Percentiles rank a stretch among this genome's conserved stretches.
These are phyloP conservation scores for Acanthurus leucopareius DNA, from an alignment of 2,797 vertebrate genomes.

Conservation along the genomic window DNA sequence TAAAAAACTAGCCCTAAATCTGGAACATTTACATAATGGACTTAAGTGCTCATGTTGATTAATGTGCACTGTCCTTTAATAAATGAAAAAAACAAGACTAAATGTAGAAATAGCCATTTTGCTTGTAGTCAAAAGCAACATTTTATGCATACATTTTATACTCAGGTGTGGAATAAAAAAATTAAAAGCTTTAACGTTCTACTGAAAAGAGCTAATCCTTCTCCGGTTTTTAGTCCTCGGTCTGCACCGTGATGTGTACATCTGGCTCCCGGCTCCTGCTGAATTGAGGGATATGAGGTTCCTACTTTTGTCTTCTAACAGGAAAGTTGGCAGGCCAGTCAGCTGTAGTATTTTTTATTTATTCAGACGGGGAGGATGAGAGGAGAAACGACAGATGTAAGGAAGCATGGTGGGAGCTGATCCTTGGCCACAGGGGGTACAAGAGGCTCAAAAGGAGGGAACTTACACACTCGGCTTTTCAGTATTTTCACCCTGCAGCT, in stretches of 20 bases:
- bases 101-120: not conserved
- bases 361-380: slow-evolving; percentile 20
- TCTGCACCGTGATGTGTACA: not conserved
- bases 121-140: not conserved
- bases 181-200: too few relatives aligned
- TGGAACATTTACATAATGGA: too few relatives aligned
- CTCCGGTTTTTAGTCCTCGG: not conserved
- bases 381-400: slow-evolving; percentile 25
- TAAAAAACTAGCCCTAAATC: too few relatives aligned
- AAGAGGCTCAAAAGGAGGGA: slow-evolving; percentile 24
- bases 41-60: too few relatives aligned
- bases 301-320: slow-evolving; percentile 16
- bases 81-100: not conserved
- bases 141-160: not conserved
- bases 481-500: slow-evolving; percentile 13
- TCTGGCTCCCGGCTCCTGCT: not conserved
- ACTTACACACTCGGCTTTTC: slow-evolving; percentile 13
- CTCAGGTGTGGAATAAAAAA: not conserved
- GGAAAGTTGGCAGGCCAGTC: slow-evolving; percentile 18
- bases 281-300: not conserved
- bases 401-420: slow-evolving; percentile 30
- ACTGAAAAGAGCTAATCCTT: not conserved
- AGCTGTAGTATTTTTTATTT: slow-evolving; percentile 27
- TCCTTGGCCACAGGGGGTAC: slow-evolving; percentile 5
- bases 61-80: too few relatives aligned